A percentile compares a stretch with the other conserved stretches of the same genome.
phyloP scores from a whole-genome alignment of 1,140 invertebrate species.

The Subanguina moxae region DNA sequence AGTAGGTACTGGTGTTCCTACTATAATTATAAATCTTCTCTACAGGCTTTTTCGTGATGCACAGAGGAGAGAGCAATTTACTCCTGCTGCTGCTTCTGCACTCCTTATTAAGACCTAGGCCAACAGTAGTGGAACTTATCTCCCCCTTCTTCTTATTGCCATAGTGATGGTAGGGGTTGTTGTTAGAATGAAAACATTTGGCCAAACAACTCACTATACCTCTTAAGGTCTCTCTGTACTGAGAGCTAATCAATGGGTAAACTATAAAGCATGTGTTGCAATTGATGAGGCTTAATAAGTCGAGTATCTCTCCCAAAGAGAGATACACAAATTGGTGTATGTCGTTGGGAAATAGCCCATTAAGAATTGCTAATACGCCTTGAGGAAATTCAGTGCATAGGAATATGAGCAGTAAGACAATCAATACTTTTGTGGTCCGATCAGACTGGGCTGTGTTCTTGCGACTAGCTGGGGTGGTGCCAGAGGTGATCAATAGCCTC shows the following conservation, averaged over 20 bases:
- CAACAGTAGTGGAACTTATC: neutral
- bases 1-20: neutral
- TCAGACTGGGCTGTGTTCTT: constrained; percentile 34
- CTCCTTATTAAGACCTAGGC: neutral
- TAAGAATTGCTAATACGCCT: constrained; percentile 43
- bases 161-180: neutral
- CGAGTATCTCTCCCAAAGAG: constrained; percentile 41
- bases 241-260: constrained; percentile 31
- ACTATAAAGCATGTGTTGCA: constrained; percentile 49
- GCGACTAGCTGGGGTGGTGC: constrained; percentile 37
- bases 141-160: neutral
- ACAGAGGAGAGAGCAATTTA: neutral
- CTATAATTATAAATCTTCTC: neutral
- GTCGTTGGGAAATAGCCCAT: constrained; percentile 47
- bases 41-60: neutral
- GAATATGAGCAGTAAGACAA: constrained; percentile 41
- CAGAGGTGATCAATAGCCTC: constrained; percentile 39
- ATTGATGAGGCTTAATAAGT: constrained; percentile 43
- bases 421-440: constrained; percentile 44
- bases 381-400: constrained; percentile 39
- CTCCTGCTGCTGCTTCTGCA: neutral
- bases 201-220: neutral
- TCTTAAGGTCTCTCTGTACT: neutral
- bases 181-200: neutral
- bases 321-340: constrained; percentile 52